Evolutionary conservation across 2,113 vertebrate genomes (phyloP).

Genomic region (Phalacrocorax aristotelis): DNA sequence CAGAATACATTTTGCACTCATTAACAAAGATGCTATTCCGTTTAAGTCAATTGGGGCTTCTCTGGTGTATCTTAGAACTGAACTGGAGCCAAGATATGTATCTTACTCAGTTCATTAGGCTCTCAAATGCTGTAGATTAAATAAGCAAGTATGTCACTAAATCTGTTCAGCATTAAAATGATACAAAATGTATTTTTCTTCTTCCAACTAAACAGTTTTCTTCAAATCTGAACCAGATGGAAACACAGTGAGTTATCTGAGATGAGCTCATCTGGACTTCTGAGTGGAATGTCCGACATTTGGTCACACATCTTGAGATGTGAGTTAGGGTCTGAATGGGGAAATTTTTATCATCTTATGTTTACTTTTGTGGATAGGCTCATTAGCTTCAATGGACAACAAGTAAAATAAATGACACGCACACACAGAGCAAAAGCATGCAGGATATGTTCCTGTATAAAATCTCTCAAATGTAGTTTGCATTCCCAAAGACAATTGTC

Average conservation of each 20-base stretch:
- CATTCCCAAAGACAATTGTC: not conserved
- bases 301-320: slow-evolving; percentile 57
- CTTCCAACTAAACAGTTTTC: slow-evolving; percentile 75
- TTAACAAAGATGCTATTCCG: slow-evolving; percentile 37
- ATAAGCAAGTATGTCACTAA: slow-evolving; percentile 74
- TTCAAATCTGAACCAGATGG: slow-evolving; percentile 79
- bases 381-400: not conserved
- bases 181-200: slow-evolving; percentile 79
- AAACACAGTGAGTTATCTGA: slow-evolving; percentile 70
- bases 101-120: slow-evolving; percentile 72
- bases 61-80: slow-evolving; percentile 38
- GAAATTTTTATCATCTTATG: slow-evolving; percentile 30
- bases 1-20: not conserved
- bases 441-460: not conserved
- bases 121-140: slow-evolving; percentile 69
- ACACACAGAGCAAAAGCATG: not conserved
- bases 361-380: slow-evolving; percentile 44
- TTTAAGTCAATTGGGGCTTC: slow-evolving; percentile 45
- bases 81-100: slow-evolving; percentile 46
- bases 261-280: slow-evolving; percentile 76
- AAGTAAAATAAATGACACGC: not conserved
- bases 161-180: slow-evolving; percentile 80
- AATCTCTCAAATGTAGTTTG: not conserved
- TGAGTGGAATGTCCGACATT: slow-evolving; percentile 65
- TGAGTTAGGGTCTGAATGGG: slow-evolving; percentile 24